Base-by-base conservation (phyloP, 1,140 invertebrate species). In the Tribolium madens region DNA sequence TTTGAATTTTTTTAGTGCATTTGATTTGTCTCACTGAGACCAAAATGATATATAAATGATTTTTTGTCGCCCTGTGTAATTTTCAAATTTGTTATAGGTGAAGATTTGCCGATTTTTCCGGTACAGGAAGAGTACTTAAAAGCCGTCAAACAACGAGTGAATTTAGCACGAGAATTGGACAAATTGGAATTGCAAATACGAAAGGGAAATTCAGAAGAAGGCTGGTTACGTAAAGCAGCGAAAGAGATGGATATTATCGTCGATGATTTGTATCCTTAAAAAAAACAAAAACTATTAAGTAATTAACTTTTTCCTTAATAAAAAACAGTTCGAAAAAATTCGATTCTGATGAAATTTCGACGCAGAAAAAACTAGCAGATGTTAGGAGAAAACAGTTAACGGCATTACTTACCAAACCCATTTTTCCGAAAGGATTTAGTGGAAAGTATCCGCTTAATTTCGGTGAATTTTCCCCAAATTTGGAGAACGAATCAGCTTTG, bases 211-310 rank as follows among this genome's bases (percentile, higher is more conserved):
- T 89, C 91, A 18, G 89, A 94, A 52, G 90, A 90, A 77, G 92
- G 93, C 46, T 98, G 97, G 96, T 88, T 96, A 80, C 90, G 92
- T 78, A 95, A 93, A 85, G 92, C 92, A 3, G 93, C 93, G 0
- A 89, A 93, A 79, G 95, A 97, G 77, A 93, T 96, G 91, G 96
- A 98, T 85, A 91, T 98, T 73, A 88, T 96, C 48, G 85, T 97
- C 6, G 95, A 96, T 81, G 93, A 95, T 57, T 80, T 90, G 91
- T 93, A 91, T 91, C 88, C 88, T 89, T 87, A 79, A 26, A 26
- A 3, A 4, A 26, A 21, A 26, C 21, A 26, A 26, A 21, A 21
- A 21, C n/a, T n/a, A n/a, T n/a, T n/a, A n/a, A n/a, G n/a, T n/a
- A n/a, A n/a, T n/a, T n/a, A n/a, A 3, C 18, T 21, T 57, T 57